phyloP scores from a whole-genome alignment of 2,797 vertebrate genomes.

The Thamnophis elegans region DNA sequence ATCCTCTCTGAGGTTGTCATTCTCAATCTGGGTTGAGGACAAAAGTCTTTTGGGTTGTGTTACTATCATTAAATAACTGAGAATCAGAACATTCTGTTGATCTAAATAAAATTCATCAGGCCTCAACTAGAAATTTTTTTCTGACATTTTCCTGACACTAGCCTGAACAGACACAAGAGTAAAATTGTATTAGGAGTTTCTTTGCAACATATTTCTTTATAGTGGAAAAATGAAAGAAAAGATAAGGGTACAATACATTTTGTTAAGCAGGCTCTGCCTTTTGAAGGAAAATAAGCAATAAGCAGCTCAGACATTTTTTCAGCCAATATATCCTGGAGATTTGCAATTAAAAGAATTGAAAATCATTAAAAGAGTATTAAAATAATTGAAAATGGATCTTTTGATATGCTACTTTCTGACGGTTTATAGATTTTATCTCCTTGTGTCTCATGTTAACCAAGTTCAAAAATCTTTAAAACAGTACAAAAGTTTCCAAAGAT shows the following conservation, averaged over 20 bases:
- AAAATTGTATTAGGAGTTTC: not conserved
- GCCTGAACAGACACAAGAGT: not conserved
- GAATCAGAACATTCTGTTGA: not conserved
- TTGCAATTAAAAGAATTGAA: not conserved
- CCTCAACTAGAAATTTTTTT: not conserved
- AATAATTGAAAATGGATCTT: not conserved
- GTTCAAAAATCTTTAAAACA: not conserved
- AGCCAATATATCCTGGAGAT: not conserved
- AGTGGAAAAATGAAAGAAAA: not conserved
- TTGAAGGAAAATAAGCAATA: not conserved
- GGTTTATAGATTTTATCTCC: not conserved
- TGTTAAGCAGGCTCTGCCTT: not conserved
- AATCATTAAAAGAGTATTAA: not conserved
- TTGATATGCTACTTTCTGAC: not conserved
- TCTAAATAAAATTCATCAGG: not conserved
- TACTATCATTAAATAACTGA: not conserved
- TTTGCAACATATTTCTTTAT: not conserved
- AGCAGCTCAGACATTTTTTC: not conserved
- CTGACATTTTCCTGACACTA: not conserved
- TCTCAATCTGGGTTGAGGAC: not conserved
- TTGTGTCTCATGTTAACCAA: not conserved
- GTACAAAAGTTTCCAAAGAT: not conserved
- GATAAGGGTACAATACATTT: not conserved
- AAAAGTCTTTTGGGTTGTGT: not conserved
- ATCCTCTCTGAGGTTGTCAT: not conserved